Percentiles rank a stretch among this genome's conserved stretches.
These are phyloP conservation scores for Nasonia giraulti DNA, from an alignment of 1,140 invertebrate species.

Conservation along the genomic window DNA sequence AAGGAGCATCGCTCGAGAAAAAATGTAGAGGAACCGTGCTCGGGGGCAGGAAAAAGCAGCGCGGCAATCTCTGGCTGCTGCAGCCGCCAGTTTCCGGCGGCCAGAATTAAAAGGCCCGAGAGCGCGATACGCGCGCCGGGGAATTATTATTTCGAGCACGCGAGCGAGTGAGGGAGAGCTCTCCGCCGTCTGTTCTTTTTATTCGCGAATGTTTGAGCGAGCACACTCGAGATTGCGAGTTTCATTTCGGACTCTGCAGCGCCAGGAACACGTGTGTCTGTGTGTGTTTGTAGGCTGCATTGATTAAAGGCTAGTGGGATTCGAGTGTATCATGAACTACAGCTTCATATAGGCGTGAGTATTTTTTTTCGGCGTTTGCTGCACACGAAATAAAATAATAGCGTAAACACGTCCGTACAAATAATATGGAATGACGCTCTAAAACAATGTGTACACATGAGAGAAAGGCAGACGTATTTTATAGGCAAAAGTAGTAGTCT, in stretches of 20 bases:
- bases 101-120: constrained; percentile 45
- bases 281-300: neutral
- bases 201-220: constrained; percentile 17
- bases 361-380: neutral
- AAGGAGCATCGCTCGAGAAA: neutral
- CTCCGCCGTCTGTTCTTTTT: constrained; percentile 20
- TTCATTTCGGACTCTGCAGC: constrained; percentile 7
- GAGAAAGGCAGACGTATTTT: neutral
- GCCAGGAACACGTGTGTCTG: neutral
- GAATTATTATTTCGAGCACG: constrained; percentile 45
- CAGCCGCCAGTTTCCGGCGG: constrained; percentile 22
- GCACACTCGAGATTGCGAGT: constrained; percentile 42
- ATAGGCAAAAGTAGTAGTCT: neutral
- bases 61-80: constrained; percentile 28
- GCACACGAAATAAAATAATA: neutral
- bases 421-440: neutral
- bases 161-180: neutral
- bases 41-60: neutral
- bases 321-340: neutral
- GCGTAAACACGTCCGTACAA: neutral
- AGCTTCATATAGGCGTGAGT: neutral
- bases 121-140: constrained; percentile 9
- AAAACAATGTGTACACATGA: neutral
- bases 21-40: neutral
- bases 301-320: constrained; percentile 7